A percentile compares a stretch with the other conserved stretches of the same genome.
Conservation (phyloP, 2,888 invertebrate genomes). For the Chaetogeoica ovagalla region DNA sequence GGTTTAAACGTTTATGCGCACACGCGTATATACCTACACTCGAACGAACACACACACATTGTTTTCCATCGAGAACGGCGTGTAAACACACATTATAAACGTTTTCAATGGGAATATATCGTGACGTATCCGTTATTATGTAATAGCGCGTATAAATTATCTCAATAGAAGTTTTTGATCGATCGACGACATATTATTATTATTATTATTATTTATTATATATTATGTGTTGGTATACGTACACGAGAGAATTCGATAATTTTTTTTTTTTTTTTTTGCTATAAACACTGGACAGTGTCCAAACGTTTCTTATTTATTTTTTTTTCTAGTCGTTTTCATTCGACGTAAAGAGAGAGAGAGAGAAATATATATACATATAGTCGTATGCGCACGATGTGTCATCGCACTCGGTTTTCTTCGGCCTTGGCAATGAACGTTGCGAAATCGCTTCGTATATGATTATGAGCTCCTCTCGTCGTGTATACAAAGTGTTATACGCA, state of each 20-base stretch:
- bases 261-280: neutral
- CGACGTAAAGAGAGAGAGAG: neutral
- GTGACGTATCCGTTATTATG: constrained; percentile 23
- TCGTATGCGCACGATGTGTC: constrained; percentile 4
- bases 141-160: neutral
- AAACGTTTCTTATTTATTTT: constrained; percentile 16
- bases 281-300: constrained; percentile 18
- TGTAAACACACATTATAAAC: constrained; percentile 12
- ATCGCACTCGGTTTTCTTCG: constrained; percentile 37
- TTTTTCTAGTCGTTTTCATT: neutral
- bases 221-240: neutral
- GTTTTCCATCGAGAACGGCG: neutral
- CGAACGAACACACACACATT: neutral
- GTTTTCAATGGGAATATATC: neutral
- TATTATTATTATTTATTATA: too few relatives aligned
- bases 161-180: neutral
- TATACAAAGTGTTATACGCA: too few relatives aligned
- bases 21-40: neutral
- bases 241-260: neutral
- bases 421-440: constrained; percentile 46
- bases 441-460: constrained; percentile 9
- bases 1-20: neutral
- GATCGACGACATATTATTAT: neutral
- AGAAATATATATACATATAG: too few relatives aligned
- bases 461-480: neutral